Evolutionary conservation across 1,140 invertebrate species (phyloP), one percentile per base, ranked within the genome.

Genomic region (Orius insidiosus): DNA sequence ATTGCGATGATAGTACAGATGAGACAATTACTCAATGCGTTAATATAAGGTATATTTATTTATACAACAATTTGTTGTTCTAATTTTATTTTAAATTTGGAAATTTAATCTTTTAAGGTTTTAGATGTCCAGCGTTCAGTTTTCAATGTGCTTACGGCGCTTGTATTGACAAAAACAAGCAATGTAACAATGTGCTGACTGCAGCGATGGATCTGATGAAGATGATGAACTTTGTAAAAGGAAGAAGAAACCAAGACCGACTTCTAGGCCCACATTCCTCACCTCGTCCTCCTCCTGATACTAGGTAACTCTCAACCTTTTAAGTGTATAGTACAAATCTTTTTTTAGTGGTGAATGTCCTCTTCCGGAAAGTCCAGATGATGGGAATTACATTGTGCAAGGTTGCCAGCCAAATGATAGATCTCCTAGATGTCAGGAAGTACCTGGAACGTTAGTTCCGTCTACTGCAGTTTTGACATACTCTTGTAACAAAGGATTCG

Each of bases 161-260:
- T 8, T 79, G 75, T 49, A 65, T 79, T 5, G 58, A 65, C 13
- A 63, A 64, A 5, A 60, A 69, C 40, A 52, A 56, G 1, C 59
- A 57, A 13, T 78, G 76, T 53, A 66, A 85, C 58, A 68, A 68
- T 0, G 53, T 60, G 2, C 57, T 31, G 70, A 85, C 45, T 85
- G 80, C 56, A 48, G 62, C 0, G 76, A 82, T 53, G 68, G 69
- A 8, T 78, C 78, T 2, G 85, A 88, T 51, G 53, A 54, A 44
- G 42, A 32, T 14, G 36, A 45, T 8, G 47, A 48, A 19, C 40
- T 48, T 19, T 48, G 47, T 33, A 18, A 35, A 24, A 40, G 10
- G 14, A 46, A 46, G 3, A 40, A n/a, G 3, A 38, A 24, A 24
- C 24, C 24, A 7, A 40, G 24, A 7, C 24, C 24, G 24, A 24